Percentiles rank a stretch among this genome's conserved stretches.
These are phyloP conservation scores for Pseudomugil gertrudae DNA, from an alignment of 2,797 vertebrate species.

Conservation along the genomic window DNA sequence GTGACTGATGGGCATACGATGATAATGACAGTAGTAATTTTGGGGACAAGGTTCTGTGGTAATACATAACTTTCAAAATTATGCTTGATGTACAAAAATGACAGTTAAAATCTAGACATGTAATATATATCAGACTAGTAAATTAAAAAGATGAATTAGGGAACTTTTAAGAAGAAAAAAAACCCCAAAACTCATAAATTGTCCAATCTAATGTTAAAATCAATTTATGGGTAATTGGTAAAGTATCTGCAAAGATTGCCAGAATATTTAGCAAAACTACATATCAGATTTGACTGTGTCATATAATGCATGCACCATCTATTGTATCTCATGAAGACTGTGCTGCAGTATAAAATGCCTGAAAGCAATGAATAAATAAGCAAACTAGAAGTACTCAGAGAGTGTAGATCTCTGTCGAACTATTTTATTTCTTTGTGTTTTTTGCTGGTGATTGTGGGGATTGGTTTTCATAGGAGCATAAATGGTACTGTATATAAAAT, in stretches of 20 bases:
- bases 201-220: neutral
- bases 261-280: too few species aligned
- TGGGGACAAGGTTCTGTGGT: constrained; percentile 29
- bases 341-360: neutral
- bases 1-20: constrained; percentile 52
- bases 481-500: too few species aligned
- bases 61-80: constrained; percentile 57
- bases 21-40: constrained; percentile 61
- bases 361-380: neutral
- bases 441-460: too few species aligned
- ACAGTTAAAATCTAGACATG: constrained; percentile 40
- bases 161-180: neutral
- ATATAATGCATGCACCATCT: too few species aligned
- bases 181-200: neutral
- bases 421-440: too few species aligned
- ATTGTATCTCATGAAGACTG: neutral
- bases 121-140: constrained; percentile 7
- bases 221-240: neutral
- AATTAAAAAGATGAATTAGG: constrained; percentile 6
- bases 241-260: neutral
- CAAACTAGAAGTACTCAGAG: neutral
- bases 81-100: constrained; percentile 46
- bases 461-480: too few species aligned
- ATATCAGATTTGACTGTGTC: too few species aligned
- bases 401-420: too few species aligned